A percentile compares a stretch with the other conserved stretches of the same genome.
Evolutionary conservation across 2,797 vertebrate species (phyloP).

Genomic region (Graptemys geographica): DNA sequence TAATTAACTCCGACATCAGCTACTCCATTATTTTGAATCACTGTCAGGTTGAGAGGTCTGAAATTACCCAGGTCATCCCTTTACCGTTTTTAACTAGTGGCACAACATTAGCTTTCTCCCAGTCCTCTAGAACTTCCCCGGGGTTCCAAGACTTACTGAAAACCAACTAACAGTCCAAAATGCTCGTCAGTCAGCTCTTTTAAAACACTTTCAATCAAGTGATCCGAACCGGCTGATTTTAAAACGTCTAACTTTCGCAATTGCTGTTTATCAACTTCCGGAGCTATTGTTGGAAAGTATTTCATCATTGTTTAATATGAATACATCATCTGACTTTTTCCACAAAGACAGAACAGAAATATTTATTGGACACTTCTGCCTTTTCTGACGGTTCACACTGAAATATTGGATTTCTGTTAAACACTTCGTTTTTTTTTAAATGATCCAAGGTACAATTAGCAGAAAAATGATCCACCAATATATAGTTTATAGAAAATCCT

Average conservation of each 20-base stretch:
- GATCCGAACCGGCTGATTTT: neutral
- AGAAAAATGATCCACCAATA: neutral
- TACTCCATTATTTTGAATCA: neutral
- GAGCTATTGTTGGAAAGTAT: neutral
- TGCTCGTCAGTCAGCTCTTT: neutral
- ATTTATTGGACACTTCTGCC: neutral
- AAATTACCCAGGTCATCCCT: neutral
- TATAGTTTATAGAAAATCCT: neutral
- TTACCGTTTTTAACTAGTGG: neutral
- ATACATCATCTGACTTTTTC: neutral
- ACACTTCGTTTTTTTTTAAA: neutral
- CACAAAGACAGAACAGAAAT: neutral
- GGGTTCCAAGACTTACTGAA: neutral
- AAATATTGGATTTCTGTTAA: neutral
- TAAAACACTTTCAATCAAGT: neutral
- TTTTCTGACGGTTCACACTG: neutral
- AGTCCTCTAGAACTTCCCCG: neutral
- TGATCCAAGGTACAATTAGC: neutral
- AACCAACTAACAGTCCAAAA: neutral
- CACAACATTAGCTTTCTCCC: neutral
- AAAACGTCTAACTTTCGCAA: neutral
- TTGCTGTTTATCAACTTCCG: neutral
- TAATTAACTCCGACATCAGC: neutral
- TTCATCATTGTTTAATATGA: neutral
- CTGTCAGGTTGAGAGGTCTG: neutral